phyloP scores from a whole-genome alignment of 2,113 vertebrate genomes.

The Theristicus caerulescens region DNA sequence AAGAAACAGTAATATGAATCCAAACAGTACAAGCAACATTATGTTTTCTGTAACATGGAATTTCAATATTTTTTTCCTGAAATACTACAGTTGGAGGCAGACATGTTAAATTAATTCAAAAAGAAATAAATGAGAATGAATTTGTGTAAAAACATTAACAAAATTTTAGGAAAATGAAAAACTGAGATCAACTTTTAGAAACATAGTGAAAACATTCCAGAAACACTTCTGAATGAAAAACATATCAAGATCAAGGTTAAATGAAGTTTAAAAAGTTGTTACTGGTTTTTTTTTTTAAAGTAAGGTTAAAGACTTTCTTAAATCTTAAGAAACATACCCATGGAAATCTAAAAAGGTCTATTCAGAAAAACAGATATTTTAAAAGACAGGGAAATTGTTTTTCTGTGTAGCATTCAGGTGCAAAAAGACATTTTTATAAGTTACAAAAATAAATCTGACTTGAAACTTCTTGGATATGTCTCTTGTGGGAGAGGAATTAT shows the following conservation, averaged over 20 bases:
- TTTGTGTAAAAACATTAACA: neutral
- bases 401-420: neutral
- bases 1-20: neutral
- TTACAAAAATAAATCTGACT: neutral
- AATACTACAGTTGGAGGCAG: neutral
- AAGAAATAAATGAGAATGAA: neutral
- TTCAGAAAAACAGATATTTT: neutral
- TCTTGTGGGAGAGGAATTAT: neutral
- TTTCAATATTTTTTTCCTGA: neutral
- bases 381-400: neutral
- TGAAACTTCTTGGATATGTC: neutral
- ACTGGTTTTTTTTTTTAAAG: neutral
- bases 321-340: neutral
- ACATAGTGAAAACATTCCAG: neutral
- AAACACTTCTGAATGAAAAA: neutral
- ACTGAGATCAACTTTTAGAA: neutral
- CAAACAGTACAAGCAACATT: neutral
- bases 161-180: neutral
- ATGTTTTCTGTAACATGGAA: neutral
- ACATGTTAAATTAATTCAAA: neutral
- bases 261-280: neutral
- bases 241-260: neutral
- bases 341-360: neutral
- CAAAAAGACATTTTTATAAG: neutral
- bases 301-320: neutral